Evolutionary conservation across 2,113 vertebrate genomes (phyloP), one percentile per base, ranked within the genome.

Genomic region (Piliocolobus tephrosceles): DNA sequence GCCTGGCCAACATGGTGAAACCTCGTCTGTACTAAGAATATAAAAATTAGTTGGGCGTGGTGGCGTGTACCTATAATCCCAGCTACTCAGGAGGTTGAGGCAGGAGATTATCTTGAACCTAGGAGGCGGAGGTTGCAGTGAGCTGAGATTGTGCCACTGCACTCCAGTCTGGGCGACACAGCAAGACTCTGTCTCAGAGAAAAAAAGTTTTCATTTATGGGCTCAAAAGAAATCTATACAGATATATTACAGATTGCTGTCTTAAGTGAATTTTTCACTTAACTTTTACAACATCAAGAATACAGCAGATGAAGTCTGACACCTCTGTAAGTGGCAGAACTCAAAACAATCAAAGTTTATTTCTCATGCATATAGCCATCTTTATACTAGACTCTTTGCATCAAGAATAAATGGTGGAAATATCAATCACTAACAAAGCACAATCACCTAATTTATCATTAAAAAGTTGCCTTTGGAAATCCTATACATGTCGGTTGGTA

Each of bases 291-390:
- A 72, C 52, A 91, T 73, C 52, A 97, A 57, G 86, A 95, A 88
- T 30, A 76, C 27, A 57, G 52, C 70, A 57, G 11, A 88, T 86
- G 61, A 95, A 96, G 17, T 87, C 30, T 90, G 57, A 58, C 13
- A 93, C 11, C 22, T 92, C 35, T 66, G 38, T 10, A 94, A 97
- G 72, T 25, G 8, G 40, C 55, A 95, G 47, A 91, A 32, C 52
- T 96, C 79, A 94, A 93, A 96, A 79, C 45, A 66, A 73, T 84
- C 16, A 88, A 94, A 94, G 58, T 92, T 55, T 8, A 95, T 84
- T 86, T 95, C 30, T 85, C 92, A 30, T 81, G 45, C 57, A 76
- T 40, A 94, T 23, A 92, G 30, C 23, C 83, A 95, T 73, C 45
- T 91, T 47, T 81, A 64, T 64, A 75, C 27, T 72, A 73, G 57